phyloP scores from a whole-genome alignment of 2,888 invertebrate species.

The Timema podura region DNA sequence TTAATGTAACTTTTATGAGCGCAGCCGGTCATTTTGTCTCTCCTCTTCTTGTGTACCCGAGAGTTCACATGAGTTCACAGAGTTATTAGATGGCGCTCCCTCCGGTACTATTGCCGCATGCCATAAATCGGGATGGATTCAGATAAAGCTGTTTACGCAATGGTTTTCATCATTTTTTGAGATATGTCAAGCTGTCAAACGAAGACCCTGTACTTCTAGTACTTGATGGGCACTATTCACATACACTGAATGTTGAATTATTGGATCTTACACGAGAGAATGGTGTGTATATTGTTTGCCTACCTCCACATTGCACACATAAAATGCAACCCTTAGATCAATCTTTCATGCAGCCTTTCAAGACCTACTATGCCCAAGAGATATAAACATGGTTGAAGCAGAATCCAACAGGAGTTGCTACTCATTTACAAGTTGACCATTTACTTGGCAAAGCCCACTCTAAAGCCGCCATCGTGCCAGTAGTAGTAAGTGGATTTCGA shows the following conservation, averaged over 20 bases:
- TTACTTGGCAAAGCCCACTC: not conserved
- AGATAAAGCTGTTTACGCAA: conserved; percentile 37
- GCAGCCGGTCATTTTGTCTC: not conserved
- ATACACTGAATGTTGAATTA: conserved; percentile 25
- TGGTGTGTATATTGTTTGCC: conserved; percentile 10
- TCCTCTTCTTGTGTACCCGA: conserved; percentile 4
- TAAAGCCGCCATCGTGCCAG: not conserved
- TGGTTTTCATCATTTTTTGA: conserved; percentile 38
- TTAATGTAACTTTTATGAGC: conserved; percentile 36
- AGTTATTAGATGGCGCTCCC: conserved; percentile 36
- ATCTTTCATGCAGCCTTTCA: not conserved
- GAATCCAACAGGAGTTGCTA: not conserved
- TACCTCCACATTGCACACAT: conserved; percentile 3
- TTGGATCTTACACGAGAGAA: not conserved
- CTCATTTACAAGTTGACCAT: not conserved
- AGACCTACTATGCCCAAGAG: not conserved
- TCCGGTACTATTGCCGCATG: conserved; percentile 35
- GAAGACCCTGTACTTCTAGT: conserved; percentile 35
- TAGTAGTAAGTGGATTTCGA: not conserved
- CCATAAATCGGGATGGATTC: conserved; percentile 39
- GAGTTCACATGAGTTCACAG: not conserved
- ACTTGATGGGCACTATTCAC: conserved; percentile 29
- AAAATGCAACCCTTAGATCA: conserved; percentile 5
- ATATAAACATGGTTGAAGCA: conserved; percentile 1
- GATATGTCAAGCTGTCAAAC: conserved; percentile 33